Base-by-base conservation (phyloP, 2,797 vertebrate genomes). In the Cirrhinus molitorella region DNA sequence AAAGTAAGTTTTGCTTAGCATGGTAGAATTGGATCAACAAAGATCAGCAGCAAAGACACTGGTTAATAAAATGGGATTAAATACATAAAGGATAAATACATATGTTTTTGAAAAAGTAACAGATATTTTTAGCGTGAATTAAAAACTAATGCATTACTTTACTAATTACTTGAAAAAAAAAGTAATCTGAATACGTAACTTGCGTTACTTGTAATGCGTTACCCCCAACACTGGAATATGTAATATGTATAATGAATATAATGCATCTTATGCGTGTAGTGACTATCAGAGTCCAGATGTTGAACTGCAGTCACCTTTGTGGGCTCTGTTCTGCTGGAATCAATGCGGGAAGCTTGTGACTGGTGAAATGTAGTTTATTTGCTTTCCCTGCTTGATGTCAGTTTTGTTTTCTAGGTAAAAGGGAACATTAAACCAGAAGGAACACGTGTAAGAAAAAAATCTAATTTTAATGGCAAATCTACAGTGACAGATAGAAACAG, bases 361-460 rank as follows among this genome's bases (percentile, higher is more conserved):
- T 45, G 66, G n/a, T 2, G 57, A 37, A 45, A 73, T 77, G 80
- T 78, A 13, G 81, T 84, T 88, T 88, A 85, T 88, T 87, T 74
- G 23, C 16, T 28, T 80, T 66, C 79, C 2, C 86, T 12, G 70
- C 70, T 83, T 77, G 88, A 72, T 68, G 19, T 71, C 78, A 2
- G 21, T 49, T 53, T 80, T 37, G 80, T 77, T 88, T 85, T 87
- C 55, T 79, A 57, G 47, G 76, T 75, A 61, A 81, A 75, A 83
- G 63, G 85, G 80, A 83, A 79, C 37, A 53, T 17, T 5, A 72
- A 74, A 80, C 61, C 81, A 85, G 47, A 82, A 80, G 59, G 37
- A 78, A 61, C 83, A 66, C 49, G 74, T 8, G 23, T 3, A 47
- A 80, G 31, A n/a, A 34, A 43, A 10, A 43, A 43, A 43, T 11